Evolutionary conservation across 2,113 vertebrate genomes (phyloP), one percentile per base, ranked within the genome.

Genomic region (Bucco capensis): DNA sequence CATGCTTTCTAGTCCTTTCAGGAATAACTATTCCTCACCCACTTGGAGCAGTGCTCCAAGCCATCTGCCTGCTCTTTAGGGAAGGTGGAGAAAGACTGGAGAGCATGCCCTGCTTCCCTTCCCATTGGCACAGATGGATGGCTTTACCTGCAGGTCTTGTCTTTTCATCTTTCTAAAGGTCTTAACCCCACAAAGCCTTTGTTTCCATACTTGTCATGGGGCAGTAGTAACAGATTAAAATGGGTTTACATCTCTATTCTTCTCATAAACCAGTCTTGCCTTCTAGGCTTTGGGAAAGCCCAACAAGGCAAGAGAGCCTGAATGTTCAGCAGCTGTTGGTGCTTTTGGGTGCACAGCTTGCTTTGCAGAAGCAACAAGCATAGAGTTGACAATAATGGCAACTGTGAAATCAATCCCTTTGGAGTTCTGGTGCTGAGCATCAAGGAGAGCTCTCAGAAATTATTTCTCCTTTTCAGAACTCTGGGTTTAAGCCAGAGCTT

Each of bases 401-500:
- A 83, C 37, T 49, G 38, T 83, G 74, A 86, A 87, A 87, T 76
- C 74, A 82, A 28, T 53, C 69, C 49, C 40, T 74, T 86, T 22
- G 19, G 70, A 75, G 57, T 40, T 81, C 79, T 91, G 44, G 51
- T 73, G 60, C 47, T 77, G 33, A 58, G 71, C 0, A 0, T 82
- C 60, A 86, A 84, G 57, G 23, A 58, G n/a, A 33, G 31, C 42
- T 92, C 78, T 86, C 79, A 93, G 76, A 93, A 96, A 77, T 37
- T 85, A 50, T 83, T 82, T 87, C 74, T 92, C 51, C 67, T 85
- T 90, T 90, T 94, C 58, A 80, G 91, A 96, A 90, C 74, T 70
- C 69, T 94, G 92, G 90, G 90, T 78, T 74, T 92, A 25, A 89
- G 84, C 92, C 92, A 95, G 71, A 80, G 78, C 86, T 95, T 95